Percentiles rank a stretch among this genome's conserved stretches.
These are phyloP conservation scores for Drosophila pegasa DNA, from an alignment of 2,888 invertebrate species.

Conservation along the genomic window DNA sequence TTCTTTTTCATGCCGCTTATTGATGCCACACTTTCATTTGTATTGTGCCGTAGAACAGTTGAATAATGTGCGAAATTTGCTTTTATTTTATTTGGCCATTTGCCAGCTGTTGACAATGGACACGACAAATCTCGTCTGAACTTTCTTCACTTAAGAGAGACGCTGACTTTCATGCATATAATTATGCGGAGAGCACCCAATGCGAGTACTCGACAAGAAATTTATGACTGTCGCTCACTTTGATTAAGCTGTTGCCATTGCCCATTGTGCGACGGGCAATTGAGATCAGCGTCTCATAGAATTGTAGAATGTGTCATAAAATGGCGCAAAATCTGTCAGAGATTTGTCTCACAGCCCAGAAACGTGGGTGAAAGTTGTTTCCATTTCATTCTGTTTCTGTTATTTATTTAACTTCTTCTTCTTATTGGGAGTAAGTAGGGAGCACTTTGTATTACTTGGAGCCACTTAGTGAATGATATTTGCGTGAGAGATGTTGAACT, in stretches of 20 bases:
- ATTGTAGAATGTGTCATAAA: slow-evolving; percentile 69
- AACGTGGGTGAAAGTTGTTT: slow-evolving; percentile 57
- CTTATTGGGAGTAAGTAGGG: slow-evolving; percentile 18
- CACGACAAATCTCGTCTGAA: slow-evolving; percentile 58
- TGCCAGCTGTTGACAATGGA: slow-evolving; percentile 45
- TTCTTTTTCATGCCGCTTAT: slow-evolving; percentile 23
- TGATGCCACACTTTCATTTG: slow-evolving; percentile 60
- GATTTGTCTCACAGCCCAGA: slow-evolving; percentile 39
- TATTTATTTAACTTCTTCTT: slow-evolving; percentile 8
- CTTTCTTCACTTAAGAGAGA: slow-evolving; percentile 59
- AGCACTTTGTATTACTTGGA: slow-evolving; percentile 22
- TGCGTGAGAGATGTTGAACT: slow-evolving; percentile 16
- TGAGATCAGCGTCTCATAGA: slow-evolving; percentile 34
- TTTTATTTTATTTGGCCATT: slow-evolving; percentile 41
- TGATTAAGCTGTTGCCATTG: slow-evolving; percentile 62
- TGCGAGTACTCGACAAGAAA: slow-evolving; percentile 32
- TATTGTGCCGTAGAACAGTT: slow-evolving; percentile 55
- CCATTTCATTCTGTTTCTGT: slow-evolving; percentile 5
- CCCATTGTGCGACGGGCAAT: slow-evolving; percentile 57
- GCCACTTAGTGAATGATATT: slow-evolving; percentile 7
- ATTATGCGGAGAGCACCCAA: slow-evolving; percentile 54
- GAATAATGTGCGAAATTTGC: slow-evolving; percentile 64
- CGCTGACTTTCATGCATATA: slow-evolving; percentile 61
- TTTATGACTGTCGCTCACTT: slow-evolving; percentile 24
- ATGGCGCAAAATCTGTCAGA: slow-evolving; percentile 51